These are phyloP conservation scores for Oxytorus armatus DNA, from an alignment of 2,888 invertebrate genomes.

Conservation along the genomic window DNA sequence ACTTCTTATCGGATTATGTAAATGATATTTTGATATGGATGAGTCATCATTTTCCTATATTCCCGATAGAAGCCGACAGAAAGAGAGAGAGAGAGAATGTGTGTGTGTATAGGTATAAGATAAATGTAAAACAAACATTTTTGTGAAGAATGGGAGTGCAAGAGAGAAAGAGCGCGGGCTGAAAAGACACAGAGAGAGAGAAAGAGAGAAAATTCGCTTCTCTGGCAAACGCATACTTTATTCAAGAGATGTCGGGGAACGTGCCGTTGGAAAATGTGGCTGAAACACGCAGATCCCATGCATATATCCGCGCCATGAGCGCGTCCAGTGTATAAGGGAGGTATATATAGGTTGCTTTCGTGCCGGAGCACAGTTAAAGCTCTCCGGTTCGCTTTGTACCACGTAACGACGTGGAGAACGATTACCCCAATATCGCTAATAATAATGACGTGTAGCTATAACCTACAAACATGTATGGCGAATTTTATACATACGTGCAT, in stretches of 20 bases:
- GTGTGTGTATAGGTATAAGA: conserved; percentile 16
- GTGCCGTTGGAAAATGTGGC: conserved; percentile 58
- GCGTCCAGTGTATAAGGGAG: conserved; percentile 3
- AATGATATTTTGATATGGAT: conserved; percentile 58
- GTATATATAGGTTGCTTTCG: conserved; percentile 39
- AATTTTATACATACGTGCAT: background rate
- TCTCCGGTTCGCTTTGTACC: conserved; percentile 59
- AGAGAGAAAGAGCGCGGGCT: conserved; percentile 1
- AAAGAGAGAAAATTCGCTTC: conserved; percentile 50
- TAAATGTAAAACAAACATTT: conserved; percentile 14
- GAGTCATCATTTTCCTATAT: conserved; percentile 53
- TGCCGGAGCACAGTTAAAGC: conserved; percentile 62
- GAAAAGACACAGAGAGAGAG: background rate
- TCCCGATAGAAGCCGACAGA: conserved; percentile 5
- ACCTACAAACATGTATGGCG: conserved; percentile 32
- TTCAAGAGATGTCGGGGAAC: conserved; percentile 63
- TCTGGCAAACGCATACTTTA: conserved; percentile 60
- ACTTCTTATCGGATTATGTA: conserved; percentile 63
- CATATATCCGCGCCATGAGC: conserved; percentile 7
- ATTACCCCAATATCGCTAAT: conserved; percentile 65
- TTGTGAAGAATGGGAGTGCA: conserved; percentile 9
- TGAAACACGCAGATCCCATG: conserved; percentile 54
- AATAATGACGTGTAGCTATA: conserved; percentile 57
- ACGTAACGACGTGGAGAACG: conserved; percentile 61
- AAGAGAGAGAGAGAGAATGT: conserved; percentile 9